These are phyloP conservation scores for Venusia cambrica DNA, from an alignment of 2,888 invertebrate genomes.

Conservation along the genomic window DNA sequence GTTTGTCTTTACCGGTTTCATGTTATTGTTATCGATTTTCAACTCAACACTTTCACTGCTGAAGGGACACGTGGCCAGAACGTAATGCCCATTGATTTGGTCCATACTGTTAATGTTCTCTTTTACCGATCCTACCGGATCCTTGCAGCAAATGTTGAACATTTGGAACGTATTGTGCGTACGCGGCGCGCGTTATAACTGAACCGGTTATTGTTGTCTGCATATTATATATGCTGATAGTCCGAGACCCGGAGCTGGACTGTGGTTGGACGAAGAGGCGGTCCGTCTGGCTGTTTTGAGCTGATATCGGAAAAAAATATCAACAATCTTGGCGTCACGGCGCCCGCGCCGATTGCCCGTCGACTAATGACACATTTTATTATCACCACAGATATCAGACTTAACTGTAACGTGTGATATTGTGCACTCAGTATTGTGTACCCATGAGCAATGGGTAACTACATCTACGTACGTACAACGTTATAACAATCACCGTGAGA, in stretches of 20 bases:
- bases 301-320: conserved; percentile 51
- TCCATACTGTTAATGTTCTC: conserved; percentile 43
- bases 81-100: conserved; percentile 46
- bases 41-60: conserved; percentile 53
- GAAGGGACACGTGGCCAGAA: conserved; percentile 49
- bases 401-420: too few relatives aligned
- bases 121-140: conserved; percentile 33
- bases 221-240: conserved; percentile 64
- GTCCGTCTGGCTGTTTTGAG: conserved; percentile 43
- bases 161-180: conserved; percentile 38
- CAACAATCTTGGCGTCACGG: conserved; percentile 44
- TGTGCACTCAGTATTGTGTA: too few relatives aligned
- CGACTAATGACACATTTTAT: conserved; percentile 33
- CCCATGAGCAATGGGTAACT: too few relatives aligned
- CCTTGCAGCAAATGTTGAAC: conserved; percentile 45
- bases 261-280: conserved; percentile 38
- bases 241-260: conserved; percentile 47
- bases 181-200: conserved; percentile 37
- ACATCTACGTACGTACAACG: too few relatives aligned
- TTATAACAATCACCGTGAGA: too few relatives aligned
- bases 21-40: conserved; percentile 37
- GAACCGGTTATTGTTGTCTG: conserved; percentile 36
- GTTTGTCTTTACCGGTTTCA: conserved; percentile 50
- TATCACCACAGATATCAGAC: conserved; percentile 40
- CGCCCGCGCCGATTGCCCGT: conserved; percentile 37